Evolutionary conservation across 2,888 invertebrate genomes (phyloP).

Genomic region (Philopedon plagiatum): DNA sequence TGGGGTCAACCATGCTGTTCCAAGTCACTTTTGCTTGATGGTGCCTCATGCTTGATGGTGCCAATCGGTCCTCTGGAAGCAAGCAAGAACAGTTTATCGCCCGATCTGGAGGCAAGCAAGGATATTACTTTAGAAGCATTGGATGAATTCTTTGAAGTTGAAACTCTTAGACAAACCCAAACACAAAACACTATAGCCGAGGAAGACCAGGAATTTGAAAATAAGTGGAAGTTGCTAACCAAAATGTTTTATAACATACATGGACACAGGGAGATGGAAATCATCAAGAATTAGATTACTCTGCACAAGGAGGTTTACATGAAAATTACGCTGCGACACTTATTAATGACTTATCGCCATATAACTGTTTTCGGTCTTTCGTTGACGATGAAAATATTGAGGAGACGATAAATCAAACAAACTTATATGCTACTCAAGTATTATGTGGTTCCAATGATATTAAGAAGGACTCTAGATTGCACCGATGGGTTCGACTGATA

Average conservation of each 20-base stretch:
- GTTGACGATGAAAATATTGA: slow-evolving; percentile 10
- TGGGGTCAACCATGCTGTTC: slow-evolving; percentile 20
- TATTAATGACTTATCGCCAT: slow-evolving; percentile 16
- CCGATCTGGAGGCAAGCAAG: not conserved
- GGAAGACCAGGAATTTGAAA: not conserved
- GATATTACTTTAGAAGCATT: not conserved
- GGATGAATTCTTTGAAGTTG: slow-evolving; percentile 10
- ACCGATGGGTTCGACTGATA: slow-evolving; percentile 10
- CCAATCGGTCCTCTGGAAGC: slow-evolving; percentile 2
- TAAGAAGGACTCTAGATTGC: slow-evolving; percentile 1
- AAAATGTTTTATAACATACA: not conserved
- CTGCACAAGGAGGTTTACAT: slow-evolving; percentile 9
- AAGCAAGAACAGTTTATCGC: not conserved
- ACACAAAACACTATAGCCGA: not conserved
- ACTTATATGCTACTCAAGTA: slow-evolving; percentile 6
- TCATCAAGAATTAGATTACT: slow-evolving; percentile 27
- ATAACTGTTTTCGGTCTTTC: slow-evolving; percentile 19
- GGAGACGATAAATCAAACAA: not conserved
- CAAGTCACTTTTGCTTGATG: slow-evolving; percentile 3
- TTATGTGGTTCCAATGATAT: not conserved
- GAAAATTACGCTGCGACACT: slow-evolving; percentile 13
- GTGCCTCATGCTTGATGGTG: no score
- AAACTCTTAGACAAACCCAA: not conserved
- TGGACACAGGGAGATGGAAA: slow-evolving; percentile 10
- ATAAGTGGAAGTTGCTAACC: not conserved